A percentile compares a stretch with the other conserved stretches of the same genome.
Evolutionary conservation across 2,797 vertebrate species (phyloP).

Genomic region (Rousettus madagascariensis): DNA sequence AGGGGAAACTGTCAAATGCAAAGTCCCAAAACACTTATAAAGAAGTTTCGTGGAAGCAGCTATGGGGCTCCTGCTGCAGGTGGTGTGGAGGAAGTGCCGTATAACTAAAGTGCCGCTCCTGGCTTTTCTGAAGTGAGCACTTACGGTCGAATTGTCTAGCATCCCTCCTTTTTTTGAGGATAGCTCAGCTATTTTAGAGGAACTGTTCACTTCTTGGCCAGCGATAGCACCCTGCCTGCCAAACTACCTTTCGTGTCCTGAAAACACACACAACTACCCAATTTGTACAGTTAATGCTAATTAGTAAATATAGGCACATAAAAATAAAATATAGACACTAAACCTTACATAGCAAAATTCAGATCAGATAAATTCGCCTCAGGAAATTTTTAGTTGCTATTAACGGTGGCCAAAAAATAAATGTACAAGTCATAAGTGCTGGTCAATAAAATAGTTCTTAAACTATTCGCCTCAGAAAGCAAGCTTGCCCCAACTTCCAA

Average conservation of each 20-base stretch:
- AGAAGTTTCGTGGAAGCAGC: background rate
- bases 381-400: background rate
- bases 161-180: background rate
- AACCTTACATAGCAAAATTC: background rate
- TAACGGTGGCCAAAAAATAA: background rate
- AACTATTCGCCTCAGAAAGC: background rate
- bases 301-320: background rate
- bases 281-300: background rate
- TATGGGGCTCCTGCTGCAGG: background rate
- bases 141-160: background rate
- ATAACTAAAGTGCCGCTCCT: background rate
- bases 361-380: background rate
- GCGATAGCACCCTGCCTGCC: background rate
- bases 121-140: background rate
- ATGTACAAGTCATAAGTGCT: background rate
- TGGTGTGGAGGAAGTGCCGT: background rate
- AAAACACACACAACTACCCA: background rate
- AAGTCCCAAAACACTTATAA: background rate
- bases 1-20: background rate
- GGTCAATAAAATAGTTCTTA: background rate
- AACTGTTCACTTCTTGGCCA: background rate
- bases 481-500: background rate
- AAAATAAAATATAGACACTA: background rate
- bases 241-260: background rate
- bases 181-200: background rate